phyloP scores from a whole-genome alignment of 1,140 invertebrate genomes.

The Drosophila fuyamai region DNA sequence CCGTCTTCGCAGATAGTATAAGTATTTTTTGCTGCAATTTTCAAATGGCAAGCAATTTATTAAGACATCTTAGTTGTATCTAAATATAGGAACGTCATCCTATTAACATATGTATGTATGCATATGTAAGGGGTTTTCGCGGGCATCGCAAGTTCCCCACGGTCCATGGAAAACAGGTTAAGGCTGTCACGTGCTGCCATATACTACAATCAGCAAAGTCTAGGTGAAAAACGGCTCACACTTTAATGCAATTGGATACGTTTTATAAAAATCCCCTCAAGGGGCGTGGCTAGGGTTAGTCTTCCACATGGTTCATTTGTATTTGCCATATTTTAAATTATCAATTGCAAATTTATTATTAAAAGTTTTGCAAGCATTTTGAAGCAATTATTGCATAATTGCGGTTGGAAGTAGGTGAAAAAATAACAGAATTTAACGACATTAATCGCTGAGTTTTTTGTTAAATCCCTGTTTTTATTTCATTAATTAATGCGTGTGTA shows the following conservation, averaged over 20 bases:
- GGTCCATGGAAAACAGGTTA: constrained; percentile 54
- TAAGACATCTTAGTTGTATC: too few relatives aligned
- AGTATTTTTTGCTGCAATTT: too few relatives aligned
- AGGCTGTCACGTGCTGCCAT: constrained; percentile 45
- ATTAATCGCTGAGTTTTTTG: constrained; percentile 28
- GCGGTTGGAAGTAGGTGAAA: constrained; percentile 10
- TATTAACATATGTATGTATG: not conserved
- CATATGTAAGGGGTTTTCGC: constrained; percentile 4
- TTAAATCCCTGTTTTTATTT: not conserved
- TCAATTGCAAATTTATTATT: constrained; percentile 45
- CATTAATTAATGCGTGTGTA: constrained; percentile 4
- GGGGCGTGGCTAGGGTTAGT: not conserved
- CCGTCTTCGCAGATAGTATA: too few relatives aligned
- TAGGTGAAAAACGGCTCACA: constrained; percentile 4
- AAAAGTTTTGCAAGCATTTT: constrained; percentile 35
- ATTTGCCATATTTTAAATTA: constrained; percentile 24
- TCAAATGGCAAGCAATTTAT: too few relatives aligned
- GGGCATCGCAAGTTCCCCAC: constrained; percentile 6
- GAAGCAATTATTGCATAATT: constrained; percentile 46
- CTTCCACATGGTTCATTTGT: not conserved
- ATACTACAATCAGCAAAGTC: constrained; percentile 2
- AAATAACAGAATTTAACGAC: constrained; percentile 13
- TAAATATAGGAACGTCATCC: not conserved
- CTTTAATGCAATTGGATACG: not conserved
- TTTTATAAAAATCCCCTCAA: not conserved